phyloP scores from a whole-genome alignment of 2,888 invertebrate genomes.

The Epinotia demarniana region DNA sequence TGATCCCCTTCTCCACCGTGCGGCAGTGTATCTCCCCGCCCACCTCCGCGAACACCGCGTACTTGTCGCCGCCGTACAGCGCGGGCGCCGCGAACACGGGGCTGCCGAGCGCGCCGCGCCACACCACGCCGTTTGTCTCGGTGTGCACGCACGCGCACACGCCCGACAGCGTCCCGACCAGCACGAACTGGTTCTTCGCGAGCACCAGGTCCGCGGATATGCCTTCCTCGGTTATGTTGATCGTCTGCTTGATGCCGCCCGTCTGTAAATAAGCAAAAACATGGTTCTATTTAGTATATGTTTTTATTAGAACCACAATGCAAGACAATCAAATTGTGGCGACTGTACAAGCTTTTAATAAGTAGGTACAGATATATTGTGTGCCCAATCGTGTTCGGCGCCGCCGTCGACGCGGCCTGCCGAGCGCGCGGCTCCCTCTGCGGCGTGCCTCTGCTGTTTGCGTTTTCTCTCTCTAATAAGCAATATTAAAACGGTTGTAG shows the following conservation, averaged over 20 bases:
- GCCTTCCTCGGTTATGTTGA: constrained; percentile 71
- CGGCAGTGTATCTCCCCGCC: constrained; percentile 83
- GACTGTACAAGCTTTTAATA: too few species aligned
- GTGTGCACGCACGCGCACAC: constrained; percentile 82
- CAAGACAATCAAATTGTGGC: too few species aligned
- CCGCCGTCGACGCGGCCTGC: too few species aligned
- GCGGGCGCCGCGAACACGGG: constrained; percentile 88
- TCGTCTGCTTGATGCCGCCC: constrained; percentile 70
- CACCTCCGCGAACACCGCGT: constrained; percentile 83
- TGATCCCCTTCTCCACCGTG: constrained; percentile 76
- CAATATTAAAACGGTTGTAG: too few species aligned
- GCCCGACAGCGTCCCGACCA: constrained; percentile 85
- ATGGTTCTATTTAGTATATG: too few species aligned
- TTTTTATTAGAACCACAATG: too few species aligned
- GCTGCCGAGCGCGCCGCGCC: constrained; percentile 84
- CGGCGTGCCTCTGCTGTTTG: too few species aligned
- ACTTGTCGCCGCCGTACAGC: constrained; percentile 81
- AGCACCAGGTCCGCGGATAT: constrained; percentile 79
- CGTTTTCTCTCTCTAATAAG: too few species aligned
- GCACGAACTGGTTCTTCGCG: constrained; percentile 70
- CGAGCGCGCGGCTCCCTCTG: too few species aligned
- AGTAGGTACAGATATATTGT: too few species aligned
- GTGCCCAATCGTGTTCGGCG: too few species aligned
- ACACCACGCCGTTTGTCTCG: constrained; percentile 80
- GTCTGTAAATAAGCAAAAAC: constrained; percentile 68